Evolutionary conservation across 1,140 invertebrate species (phyloP).

Genomic region (Gonioctena quinquepunctata): DNA sequence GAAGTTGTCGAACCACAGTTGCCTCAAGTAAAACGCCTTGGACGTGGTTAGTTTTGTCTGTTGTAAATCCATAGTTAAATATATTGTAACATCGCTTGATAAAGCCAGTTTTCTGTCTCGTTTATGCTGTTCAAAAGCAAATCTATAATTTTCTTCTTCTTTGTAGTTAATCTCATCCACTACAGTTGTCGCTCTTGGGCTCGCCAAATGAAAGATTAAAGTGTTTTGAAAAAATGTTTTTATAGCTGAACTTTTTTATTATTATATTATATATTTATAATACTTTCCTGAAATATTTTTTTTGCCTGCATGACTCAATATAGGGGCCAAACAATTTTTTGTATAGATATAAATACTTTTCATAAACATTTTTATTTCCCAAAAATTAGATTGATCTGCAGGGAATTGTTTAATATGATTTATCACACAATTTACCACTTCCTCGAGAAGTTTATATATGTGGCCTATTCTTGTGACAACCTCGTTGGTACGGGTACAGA

Average conservation of each 20-base stretch:
- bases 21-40: conserved; percentile 39
- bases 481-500: too few species aligned
- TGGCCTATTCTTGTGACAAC: too few species aligned
- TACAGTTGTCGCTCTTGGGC: conserved; percentile 42
- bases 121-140: conserved; percentile 23
- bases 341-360: too few species aligned
- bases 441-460: too few species aligned
- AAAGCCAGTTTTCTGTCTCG: conserved; percentile 12
- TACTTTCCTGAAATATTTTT: too few species aligned
- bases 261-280: too few species aligned
- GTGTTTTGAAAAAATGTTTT: conserved; percentile 30
- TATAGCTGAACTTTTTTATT: conserved; percentile 27
- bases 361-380: too few species aligned
- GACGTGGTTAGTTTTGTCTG: conserved; percentile 37
- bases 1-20: conserved; percentile 40
- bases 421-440: too few species aligned
- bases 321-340: too few species aligned
- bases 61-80: conserved; percentile 41
- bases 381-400: too few species aligned
- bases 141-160: conserved; percentile 24
- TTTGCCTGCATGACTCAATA: too few species aligned
- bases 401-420: too few species aligned
- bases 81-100: conserved; percentile 8
- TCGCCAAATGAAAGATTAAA: conserved; percentile 41
- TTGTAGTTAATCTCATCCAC: conserved; percentile 34